Evolutionary conservation across 2,113 vertebrate species (phyloP).

Genomic region (Peromyscus californicus): DNA sequence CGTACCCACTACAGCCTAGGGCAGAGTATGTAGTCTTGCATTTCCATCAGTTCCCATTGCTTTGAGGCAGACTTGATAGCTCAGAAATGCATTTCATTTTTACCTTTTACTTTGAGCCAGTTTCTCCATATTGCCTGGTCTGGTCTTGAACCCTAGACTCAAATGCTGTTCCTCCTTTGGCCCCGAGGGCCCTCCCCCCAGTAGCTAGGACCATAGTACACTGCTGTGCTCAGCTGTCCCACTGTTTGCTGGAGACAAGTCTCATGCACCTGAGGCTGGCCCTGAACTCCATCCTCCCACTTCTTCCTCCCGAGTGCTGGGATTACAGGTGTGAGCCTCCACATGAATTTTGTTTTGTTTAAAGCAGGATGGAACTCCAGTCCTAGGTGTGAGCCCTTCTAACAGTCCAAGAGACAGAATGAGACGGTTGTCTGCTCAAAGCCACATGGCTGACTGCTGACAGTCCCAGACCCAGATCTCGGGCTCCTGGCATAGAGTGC

Average conservation of each 20-base stretch:
- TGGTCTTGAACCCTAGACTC: background rate
- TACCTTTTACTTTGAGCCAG: background rate
- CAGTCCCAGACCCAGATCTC: background rate
- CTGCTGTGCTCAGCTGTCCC: background rate
- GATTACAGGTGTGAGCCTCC: background rate
- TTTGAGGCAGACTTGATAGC: constrained; percentile 16
- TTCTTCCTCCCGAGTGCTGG: background rate
- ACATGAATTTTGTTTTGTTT: background rate
- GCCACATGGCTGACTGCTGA: background rate
- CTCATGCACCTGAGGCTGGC: background rate
- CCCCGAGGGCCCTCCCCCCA: too few relatives aligned
- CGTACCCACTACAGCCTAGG: background rate
- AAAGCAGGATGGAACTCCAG: background rate
- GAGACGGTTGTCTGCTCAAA: background rate
- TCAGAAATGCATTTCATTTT: background rate
- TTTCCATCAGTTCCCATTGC: background rate
- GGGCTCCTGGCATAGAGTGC: too few relatives aligned
- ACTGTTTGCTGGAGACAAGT: background rate
- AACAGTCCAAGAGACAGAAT: background rate
- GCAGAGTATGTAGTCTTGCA: background rate
- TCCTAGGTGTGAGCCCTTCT: background rate
- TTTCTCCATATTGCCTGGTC: background rate
- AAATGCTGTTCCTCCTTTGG: background rate
- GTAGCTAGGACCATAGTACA: background rate
- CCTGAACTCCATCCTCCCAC: background rate